These are phyloP conservation scores for Osmerus mordax DNA, from an alignment of 2,113 vertebrate species.

Conservation along the genomic window DNA sequence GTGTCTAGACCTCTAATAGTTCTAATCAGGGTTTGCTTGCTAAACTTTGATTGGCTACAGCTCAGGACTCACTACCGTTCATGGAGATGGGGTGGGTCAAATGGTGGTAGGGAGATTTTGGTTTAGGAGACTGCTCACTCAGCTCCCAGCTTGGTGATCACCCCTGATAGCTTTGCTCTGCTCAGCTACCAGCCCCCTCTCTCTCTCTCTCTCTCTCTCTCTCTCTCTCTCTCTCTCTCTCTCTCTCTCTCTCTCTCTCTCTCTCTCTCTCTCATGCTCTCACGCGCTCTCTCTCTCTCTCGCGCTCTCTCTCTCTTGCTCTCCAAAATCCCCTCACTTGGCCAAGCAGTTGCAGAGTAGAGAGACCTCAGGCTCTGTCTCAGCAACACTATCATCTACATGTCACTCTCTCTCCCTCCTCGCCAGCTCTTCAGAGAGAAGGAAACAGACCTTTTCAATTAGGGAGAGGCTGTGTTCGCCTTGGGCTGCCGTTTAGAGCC, in stretches of 20 bases:
- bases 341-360: background rate
- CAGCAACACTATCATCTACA: constrained; percentile 20
- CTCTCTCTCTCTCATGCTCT: background rate
- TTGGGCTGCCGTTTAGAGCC: constrained; percentile 36
- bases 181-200: constrained; percentile 9
- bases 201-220: background rate
- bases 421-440: constrained; percentile 6
- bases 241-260: background rate
- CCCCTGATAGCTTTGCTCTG: constrained; percentile 42
- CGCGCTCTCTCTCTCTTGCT: constrained; percentile 6
- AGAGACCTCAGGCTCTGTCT: background rate
- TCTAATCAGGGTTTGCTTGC: constrained; percentile 46
- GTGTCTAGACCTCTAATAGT: background rate
- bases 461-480: constrained; percentile 60
- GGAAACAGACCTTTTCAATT: constrained; percentile 74
- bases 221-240: background rate
- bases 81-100: constrained; percentile 62
- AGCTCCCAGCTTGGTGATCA: constrained; percentile 61
- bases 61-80: constrained; percentile 72
- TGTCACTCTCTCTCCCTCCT: constrained; percentile 12
- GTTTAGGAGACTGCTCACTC: constrained; percentile 57
- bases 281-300: background rate
- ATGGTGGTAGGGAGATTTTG: constrained; percentile 47
- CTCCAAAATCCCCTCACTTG: background rate
- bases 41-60: constrained; percentile 69